These are phyloP conservation scores for Chironomus tentans DNA, from an alignment of 2,888 invertebrate genomes.

Conservation along the genomic window DNA sequence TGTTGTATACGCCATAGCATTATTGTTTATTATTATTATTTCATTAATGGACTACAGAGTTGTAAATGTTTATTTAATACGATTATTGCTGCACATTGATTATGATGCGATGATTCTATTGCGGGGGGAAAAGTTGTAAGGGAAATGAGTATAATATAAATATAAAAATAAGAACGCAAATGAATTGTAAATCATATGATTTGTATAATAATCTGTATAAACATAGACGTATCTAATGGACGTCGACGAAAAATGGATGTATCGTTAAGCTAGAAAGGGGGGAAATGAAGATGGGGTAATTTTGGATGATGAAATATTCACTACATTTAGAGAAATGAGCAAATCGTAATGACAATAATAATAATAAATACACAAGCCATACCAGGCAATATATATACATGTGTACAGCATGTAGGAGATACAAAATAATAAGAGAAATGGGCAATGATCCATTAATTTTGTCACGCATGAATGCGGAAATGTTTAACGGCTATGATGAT, in stretches of 20 bases:
- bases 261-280: no score
- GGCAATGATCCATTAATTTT: constrained; percentile 13
- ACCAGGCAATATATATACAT: not conserved
- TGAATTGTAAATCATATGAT: not conserved
- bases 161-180: no score
- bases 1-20: not conserved
- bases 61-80: constrained; percentile 17
- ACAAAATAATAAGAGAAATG: not conserved
- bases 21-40: constrained; percentile 12
- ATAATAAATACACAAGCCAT: not conserved
- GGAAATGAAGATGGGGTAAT: not conserved
- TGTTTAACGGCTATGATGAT: constrained; percentile 6
- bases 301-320: not conserved
- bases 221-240: not conserved
- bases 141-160: not conserved
- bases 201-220: not conserved
- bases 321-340: not conserved
- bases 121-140: not conserved
- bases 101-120: not conserved
- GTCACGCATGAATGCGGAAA: constrained; percentile 16
- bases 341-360: not conserved
- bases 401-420: no score
- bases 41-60: constrained; percentile 11
- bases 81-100: constrained; percentile 14
- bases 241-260: not conserved